A percentile compares a stretch with the other conserved stretches of the same genome.
These are phyloP conservation scores for Myotis planiceps DNA, from an alignment of 2,797 vertebrate genomes.

Conservation along the genomic window DNA sequence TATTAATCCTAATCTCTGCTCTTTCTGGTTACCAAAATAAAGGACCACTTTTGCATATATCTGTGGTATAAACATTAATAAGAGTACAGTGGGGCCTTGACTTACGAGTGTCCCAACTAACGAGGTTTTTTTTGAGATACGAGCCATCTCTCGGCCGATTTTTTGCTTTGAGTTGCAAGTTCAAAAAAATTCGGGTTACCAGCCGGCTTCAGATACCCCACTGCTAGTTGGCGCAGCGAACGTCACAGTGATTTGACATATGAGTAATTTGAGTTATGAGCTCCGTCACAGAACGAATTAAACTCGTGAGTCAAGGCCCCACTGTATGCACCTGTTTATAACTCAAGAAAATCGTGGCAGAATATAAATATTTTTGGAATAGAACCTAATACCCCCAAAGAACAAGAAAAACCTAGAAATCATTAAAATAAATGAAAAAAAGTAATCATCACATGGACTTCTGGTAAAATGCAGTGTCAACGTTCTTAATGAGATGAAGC, in stretches of 20 bases:
- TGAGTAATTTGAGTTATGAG: no score
- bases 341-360: constrained; percentile 10
- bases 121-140: no score
- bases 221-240: no score
- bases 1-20: neutral
- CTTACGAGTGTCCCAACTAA: no score
- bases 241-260: no score
- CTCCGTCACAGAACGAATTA: no score
- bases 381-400: neutral
- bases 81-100: neutral
- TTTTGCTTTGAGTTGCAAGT: no score
- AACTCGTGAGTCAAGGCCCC: no score
- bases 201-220: no score
- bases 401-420: neutral
- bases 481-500: neutral
- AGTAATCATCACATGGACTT: neutral
- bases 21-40: constrained; percentile 50
- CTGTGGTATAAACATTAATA: neutral
- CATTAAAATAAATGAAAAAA: constrained; percentile 22
- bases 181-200: no score
- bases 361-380: constrained; percentile 3
- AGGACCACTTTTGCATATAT: neutral
- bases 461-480: neutral
- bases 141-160: no score
- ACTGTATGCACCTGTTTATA: neutral